Conservation (phyloP, 2,113 vertebrate species). For the Serilophus lunatus region DNA sequence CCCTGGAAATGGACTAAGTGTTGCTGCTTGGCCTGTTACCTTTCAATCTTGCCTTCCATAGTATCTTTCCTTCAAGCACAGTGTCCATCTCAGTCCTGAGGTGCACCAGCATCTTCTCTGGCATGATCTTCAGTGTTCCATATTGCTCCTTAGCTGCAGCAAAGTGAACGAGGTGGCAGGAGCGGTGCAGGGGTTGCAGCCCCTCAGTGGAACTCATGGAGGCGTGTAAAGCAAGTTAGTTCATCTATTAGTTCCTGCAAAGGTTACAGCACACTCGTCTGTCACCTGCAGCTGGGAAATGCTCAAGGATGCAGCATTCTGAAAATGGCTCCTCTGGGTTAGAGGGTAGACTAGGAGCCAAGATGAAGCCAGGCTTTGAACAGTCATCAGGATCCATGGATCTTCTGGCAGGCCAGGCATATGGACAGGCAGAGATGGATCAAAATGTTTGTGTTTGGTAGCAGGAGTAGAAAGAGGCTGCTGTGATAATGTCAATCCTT, state of each 20-base stretch:
- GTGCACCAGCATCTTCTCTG: background rate
- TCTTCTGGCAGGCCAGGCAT: background rate
- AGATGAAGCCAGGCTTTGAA: background rate
- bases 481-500: background rate
- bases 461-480: background rate
- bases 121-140: accelerated
- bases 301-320: background rate
- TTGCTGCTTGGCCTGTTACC: background rate
- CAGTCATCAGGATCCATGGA: background rate
- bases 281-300: background rate
- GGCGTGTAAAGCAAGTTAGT: background rate
- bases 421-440: background rate
- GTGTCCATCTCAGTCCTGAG: background rate
- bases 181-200: background rate
- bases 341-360: background rate
- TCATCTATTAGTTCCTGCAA: background rate
- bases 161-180: background rate
- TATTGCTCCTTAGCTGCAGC: background rate
- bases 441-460: background rate
- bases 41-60: background rate
- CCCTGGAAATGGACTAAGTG: background rate
- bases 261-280: background rate
- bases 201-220: background rate
- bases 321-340: background rate
- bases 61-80: background rate